phyloP scores from a whole-genome alignment of 1,140 invertebrate genomes.

The Ooceraea biroi region DNA sequence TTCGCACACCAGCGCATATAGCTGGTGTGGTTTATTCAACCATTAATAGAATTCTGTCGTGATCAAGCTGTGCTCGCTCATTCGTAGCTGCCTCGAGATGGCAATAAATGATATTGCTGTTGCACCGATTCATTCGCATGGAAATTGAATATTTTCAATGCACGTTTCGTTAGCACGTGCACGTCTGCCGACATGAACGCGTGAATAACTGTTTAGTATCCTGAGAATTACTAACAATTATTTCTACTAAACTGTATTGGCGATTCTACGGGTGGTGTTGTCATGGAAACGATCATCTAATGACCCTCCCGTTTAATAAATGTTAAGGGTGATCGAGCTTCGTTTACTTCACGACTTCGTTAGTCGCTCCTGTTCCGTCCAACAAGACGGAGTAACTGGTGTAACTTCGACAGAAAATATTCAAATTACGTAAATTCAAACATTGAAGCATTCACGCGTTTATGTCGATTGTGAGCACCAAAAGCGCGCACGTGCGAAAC shows the following conservation, averaged over 20 bases:
- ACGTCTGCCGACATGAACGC: neutral
- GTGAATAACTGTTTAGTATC: neutral
- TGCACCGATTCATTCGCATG: slow-evolving; percentile 3
- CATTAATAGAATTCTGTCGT: slow-evolving; percentile 39
- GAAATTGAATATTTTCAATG: slow-evolving; percentile 41
- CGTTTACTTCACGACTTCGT: slow-evolving; percentile 5
- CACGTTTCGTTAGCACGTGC: neutral
- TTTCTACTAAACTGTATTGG: slow-evolving; percentile 29
- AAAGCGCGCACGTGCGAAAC: no score
- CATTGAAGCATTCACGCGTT: neutral
- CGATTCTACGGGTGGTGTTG: slow-evolving; percentile 20
- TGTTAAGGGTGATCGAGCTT: slow-evolving; percentile 43
- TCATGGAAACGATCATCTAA: slow-evolving; percentile 54
- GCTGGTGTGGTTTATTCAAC: slow-evolving; percentile 21
- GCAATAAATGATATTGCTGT: slow-evolving; percentile 37
- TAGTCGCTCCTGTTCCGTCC: slow-evolving; percentile 27
- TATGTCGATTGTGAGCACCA: neutral
- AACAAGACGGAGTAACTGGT: neutral
- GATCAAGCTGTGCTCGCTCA: slow-evolving; percentile 1
- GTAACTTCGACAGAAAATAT: slow-evolving; percentile 8
- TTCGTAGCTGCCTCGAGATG: slow-evolving; percentile 11
- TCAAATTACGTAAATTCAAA: slow-evolving; percentile 9
- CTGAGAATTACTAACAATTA: slow-evolving; percentile 19
- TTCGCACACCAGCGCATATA: neutral
- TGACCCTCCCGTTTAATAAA: slow-evolving; percentile 44